Percentiles rank a stretch among this genome's conserved stretches.
Evolutionary conservation across 2,888 invertebrate species (phyloP).

Genomic region (Drosophila siamana): DNA sequence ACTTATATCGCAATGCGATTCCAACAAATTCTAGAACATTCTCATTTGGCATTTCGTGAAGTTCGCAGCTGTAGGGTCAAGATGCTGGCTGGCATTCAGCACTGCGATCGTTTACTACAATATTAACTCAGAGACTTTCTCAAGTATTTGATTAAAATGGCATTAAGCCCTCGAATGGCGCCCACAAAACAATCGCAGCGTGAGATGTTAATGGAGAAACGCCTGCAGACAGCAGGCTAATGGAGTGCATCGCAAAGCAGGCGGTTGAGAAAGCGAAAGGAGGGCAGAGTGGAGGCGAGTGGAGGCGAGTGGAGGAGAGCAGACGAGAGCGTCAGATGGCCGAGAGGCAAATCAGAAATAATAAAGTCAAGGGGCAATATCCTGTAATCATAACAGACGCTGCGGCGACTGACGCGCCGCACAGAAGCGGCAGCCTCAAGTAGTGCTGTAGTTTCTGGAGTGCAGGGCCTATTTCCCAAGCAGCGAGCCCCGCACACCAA

Average conservation of each 20-base stretch:
- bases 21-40: too few relatives aligned
- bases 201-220: conserved; percentile 18
- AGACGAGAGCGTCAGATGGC: neutral
- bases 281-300: neutral
- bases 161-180: conserved; percentile 37
- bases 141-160: conserved; percentile 37
- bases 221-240: neutral
- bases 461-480: neutral
- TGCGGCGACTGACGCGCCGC: conserved; percentile 19
- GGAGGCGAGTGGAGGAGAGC: too few relatives aligned
- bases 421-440: neutral
- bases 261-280: neutral
- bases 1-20: too few relatives aligned
- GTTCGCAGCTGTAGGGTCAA: too few relatives aligned
- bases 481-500: neutral
- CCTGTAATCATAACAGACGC: conserved; percentile 63
- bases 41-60: neutral
- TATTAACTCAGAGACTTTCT: conserved; percentile 18
- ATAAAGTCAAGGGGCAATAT: conserved; percentile 73
- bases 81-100: neutral
- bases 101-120: conserved; percentile 3
- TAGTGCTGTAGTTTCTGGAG: neutral
- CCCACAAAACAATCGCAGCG: conserved; percentile 26
- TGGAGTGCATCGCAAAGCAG: neutral
- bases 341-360: conserved; percentile 58